Evolutionary conservation across 2,888 invertebrate species (phyloP), one percentile per base, ranked within the genome.

Genomic region (Eristalinus aeneus): DNA sequence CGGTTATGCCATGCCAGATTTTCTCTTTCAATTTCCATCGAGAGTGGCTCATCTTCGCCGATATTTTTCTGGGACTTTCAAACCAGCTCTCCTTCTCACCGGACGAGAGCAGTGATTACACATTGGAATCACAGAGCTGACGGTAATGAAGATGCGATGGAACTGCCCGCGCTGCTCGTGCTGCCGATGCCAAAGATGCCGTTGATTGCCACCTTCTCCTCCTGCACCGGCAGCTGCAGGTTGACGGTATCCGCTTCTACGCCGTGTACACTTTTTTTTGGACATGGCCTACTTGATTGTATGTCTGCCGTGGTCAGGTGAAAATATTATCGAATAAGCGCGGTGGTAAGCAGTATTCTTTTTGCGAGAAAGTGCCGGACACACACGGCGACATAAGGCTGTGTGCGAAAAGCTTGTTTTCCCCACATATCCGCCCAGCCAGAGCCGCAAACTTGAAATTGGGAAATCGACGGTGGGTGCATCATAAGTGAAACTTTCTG

Each of bases 1-100:
- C 53, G 54, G 73, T 63, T 56, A 64, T 71, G 64, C 56, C 39
- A n/a, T n/a, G 73, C 58, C 34, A 74, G 69, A 75, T 73, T 86
- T 86, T 86, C 86, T 86, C 86, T 86, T 86, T 86, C 82, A 86
- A 78, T 82, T 82, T 81, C 86, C 74, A 86, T 86, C 82, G 78
- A 78, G 77, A 77, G 76, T 76, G 67, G 63, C 67, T 63, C 71
- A 54, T 76, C 76, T 76, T 73, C 53, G n/a, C 39, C 72, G 16
- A 23, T 61, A 60, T 67, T 75, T 75, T 54, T 74, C 61, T 31
- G 34, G 67, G 61, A 82, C 78, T 69, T 69, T 46, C 67, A 64
- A 80, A 36, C 61, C 39, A 10, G n/a, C 73, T 63, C 64, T 34
- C 76, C 58, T 46, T 36, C 61, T 74, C 61, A 68, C 68, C 31